Percentiles rank a stretch among this genome's conserved stretches.
Evolutionary conservation across 2,888 invertebrate genomes (phyloP).

Genomic region (Brachycybe producta): DNA sequence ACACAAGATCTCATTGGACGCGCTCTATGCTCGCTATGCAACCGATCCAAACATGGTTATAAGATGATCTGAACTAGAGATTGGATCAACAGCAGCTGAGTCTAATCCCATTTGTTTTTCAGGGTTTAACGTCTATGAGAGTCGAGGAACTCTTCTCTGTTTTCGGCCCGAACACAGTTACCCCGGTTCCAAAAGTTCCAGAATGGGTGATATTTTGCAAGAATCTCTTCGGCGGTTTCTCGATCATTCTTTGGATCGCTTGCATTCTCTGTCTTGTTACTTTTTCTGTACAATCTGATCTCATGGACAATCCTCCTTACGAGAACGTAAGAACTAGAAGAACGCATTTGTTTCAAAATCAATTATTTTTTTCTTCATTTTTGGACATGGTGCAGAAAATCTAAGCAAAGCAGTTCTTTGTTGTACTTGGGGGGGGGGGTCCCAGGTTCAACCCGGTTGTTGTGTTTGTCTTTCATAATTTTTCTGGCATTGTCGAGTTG

Average conservation of each 20-base stretch:
- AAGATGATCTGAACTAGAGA: not conserved
- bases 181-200: conserved; percentile 34
- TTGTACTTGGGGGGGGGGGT: no score
- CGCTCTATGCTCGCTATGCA: conserved; percentile 18
- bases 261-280: conserved; percentile 17
- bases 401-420: no score
- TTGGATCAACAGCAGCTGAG: not conserved
- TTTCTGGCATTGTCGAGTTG: no score
- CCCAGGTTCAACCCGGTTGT: no score
- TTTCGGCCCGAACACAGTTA: conserved; percentile 29
- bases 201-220: conserved; percentile 39
- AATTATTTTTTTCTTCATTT: no score
- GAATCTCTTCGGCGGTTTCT: conserved; percentile 33
- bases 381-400: no score
- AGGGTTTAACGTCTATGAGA: conserved; percentile 14
- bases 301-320: conserved; percentile 16
- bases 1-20: conserved; percentile 19
- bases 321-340: no score
- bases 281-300: conserved; percentile 17
- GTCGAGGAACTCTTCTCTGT: conserved; percentile 17
- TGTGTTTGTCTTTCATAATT: no score
- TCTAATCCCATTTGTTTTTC: not conserved
- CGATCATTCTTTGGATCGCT: conserved; percentile 18
- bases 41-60: conserved; percentile 20
- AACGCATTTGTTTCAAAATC: no score